Conservation (phyloP, 2,888 invertebrate genomes). For the Napeogenes inachia region DNA sequence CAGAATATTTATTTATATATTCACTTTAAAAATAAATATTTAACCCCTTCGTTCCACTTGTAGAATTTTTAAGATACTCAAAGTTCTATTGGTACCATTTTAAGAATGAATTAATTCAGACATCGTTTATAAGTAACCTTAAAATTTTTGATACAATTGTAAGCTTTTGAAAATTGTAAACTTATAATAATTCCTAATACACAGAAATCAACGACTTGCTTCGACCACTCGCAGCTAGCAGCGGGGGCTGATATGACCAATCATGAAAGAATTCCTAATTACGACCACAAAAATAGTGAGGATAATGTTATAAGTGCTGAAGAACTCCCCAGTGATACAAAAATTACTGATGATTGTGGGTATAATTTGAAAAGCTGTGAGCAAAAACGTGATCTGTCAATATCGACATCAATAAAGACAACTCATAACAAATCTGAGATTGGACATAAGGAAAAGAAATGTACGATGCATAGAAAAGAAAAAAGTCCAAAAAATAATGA, state of each 20-base stretch:
- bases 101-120: too few species aligned
- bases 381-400: slow-evolving; percentile 61
- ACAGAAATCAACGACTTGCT: slow-evolving; percentile 68
- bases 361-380: slow-evolving; percentile 49
- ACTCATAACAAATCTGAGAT: slow-evolving; percentile 69
- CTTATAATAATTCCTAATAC: slow-evolving; percentile 9
- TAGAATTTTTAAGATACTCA: too few species aligned
- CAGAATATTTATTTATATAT: too few species aligned
- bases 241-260: slow-evolving; percentile 35
- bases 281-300: slow-evolving; percentile 36
- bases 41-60: too few species aligned
- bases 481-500: slow-evolving; percentile 50
- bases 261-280: slow-evolving; percentile 32
- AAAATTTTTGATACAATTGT: too few species aligned
- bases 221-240: slow-evolving; percentile 62
- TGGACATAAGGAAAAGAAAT: slow-evolving; percentile 63
- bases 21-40: too few species aligned
- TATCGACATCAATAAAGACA: slow-evolving; percentile 64
- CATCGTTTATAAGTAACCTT: too few species aligned
- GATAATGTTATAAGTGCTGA: slow-evolving; percentile 34
- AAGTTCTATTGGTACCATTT: too few species aligned
- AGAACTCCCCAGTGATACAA: slow-evolving; percentile 33
- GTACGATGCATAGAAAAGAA: slow-evolving; percentile 58
- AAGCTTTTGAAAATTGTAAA: too few species aligned
- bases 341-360: slow-evolving; percentile 35